Evolutionary conservation across 2,888 invertebrate genomes (phyloP).

Genomic region (Erebia epiphron): DNA sequence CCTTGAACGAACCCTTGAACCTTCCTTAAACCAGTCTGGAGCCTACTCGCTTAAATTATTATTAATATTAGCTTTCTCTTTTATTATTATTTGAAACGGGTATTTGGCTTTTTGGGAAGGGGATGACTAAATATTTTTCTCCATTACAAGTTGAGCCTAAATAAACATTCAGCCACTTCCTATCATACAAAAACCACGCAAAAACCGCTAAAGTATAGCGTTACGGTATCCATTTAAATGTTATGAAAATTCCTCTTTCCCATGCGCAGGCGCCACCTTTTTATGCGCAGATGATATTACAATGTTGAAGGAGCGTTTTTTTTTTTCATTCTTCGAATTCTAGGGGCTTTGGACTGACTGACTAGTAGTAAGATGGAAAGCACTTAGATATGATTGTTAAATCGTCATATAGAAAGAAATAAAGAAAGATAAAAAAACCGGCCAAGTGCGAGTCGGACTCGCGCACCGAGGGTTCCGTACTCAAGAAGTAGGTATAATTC

Average conservation of each 20-base stretch:
- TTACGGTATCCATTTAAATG: slow-evolving; percentile 56
- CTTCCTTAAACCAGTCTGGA: no score
- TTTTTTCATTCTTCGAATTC: slow-evolving; percentile 18
- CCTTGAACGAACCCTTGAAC: no score
- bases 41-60: no score
- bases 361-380: background rate
- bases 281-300: slow-evolving; percentile 48
- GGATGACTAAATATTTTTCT: slow-evolving; percentile 66
- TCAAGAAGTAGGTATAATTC: no score
- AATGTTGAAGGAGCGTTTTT: slow-evolving; percentile 28
- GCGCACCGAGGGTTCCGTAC: no score
- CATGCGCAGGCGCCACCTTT: slow-evolving; percentile 67
- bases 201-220: slow-evolving; percentile 67
- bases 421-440: no score
- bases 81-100: background rate
- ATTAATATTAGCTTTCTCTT: background rate
- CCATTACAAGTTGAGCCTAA: slow-evolving; percentile 69
- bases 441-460: no score
- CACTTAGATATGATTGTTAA: no score
- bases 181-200: slow-evolving; percentile 67
- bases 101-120: background rate
- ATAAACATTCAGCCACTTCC: slow-evolving; percentile 73
- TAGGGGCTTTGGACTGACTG: background rate
- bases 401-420: no score
- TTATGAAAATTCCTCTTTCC: slow-evolving; percentile 49